Evolutionary conservation across 2,797 vertebrate species (phyloP), one percentile per base, ranked within the genome.

Genomic region (Acipenser transmontanus): DNA sequence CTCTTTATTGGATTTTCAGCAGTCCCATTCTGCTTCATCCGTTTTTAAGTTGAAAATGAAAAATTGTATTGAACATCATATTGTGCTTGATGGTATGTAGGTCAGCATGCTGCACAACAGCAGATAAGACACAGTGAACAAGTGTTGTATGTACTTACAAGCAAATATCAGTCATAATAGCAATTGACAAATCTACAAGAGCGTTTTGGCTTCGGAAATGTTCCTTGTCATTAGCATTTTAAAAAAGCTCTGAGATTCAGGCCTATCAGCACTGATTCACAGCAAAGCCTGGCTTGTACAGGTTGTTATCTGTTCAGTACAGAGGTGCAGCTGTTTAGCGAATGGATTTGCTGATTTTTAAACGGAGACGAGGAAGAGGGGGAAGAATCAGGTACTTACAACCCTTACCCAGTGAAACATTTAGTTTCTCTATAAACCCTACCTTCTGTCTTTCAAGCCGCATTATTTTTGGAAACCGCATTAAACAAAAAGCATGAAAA

Each of bases 141-240:
- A 99, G 96, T 97, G 96, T 92, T 95, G 92, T 96, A 91, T 97
- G 96, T 96, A 96, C 95, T 98, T 99, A 98, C 96, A 98, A 99
- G 96, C 93, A 97, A 98, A 99, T 99, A 99, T 98, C 96, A 97
- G 97, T 99, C 95, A 97, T 97, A 98, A 98, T 95, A 95, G 94
- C 93, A 95, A 95, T 93, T 97, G 95, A 98, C 96, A 97, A 96
- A 99, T 99, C 97, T 99, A 97, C 97, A 97, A 96, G 93, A 97
- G 94, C 91, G 83, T 93, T 96, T 96, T 95, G 95, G 95, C 96
- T 92, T 87, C 82, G 85, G 90, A 97, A 95, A 93, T 93, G 94
- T 89, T 97, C 94, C 95, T 95, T 93, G 92, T 98, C 95, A 99
- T 99, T 99, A 98, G 96, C 96, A 98, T 99, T 98, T 92, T 90